Base-by-base conservation (phyloP, 2,797 vertebrate genomes). In the Gymnothorax javanicus region DNA sequence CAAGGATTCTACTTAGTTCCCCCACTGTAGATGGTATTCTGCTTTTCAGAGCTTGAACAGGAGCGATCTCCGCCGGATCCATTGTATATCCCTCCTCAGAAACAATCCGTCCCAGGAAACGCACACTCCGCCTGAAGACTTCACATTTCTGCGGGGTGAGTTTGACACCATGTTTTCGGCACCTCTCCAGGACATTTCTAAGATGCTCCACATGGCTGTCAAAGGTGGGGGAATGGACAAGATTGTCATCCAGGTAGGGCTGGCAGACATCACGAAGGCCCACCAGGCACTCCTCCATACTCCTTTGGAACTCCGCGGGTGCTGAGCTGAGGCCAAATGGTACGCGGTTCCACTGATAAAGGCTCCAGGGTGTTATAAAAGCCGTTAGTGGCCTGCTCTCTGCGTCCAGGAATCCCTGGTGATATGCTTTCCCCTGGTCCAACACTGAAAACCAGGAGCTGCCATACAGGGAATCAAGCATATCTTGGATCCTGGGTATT, bases 401-500 rank as follows among this genome's bases (percentile, higher is more conserved):
- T 12, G 58, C 69, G 27, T 86, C 25, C 57, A 86, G 17, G 15
- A 86, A 79, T 2, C 85, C 73, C 58, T 85, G 85, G n/a, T 86
- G 73, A 33, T 86, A 86, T 7, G 84, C 67, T 15, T 85, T 85
- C 12, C 84, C 84, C 4, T 85, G 67, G 7, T 58, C 84, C 52
- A 87, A 17, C 17, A 7, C 73, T 12, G 58, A 88, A 64, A 82
- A 88, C 75, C 59, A 86, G 52, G 62, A 59, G 88, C 90, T 87
- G n/a, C 4, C 91, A 86, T 83, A 54, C 89, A 91, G 88, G 88
- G 83, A 89, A 89, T 92, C 90, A 86, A 91, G 88, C 90, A 92
- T 89, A 90, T 92, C 89, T 82, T 90, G 88, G 88, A 89, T 90
- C 85, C 89, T 20, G 87, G 84, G 90, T 43, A 90, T 50, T 20